Evolutionary conservation across 1,140 invertebrate genomes (phyloP), one percentile per base, ranked within the genome.

Genomic region (Lithobius niger): DNA sequence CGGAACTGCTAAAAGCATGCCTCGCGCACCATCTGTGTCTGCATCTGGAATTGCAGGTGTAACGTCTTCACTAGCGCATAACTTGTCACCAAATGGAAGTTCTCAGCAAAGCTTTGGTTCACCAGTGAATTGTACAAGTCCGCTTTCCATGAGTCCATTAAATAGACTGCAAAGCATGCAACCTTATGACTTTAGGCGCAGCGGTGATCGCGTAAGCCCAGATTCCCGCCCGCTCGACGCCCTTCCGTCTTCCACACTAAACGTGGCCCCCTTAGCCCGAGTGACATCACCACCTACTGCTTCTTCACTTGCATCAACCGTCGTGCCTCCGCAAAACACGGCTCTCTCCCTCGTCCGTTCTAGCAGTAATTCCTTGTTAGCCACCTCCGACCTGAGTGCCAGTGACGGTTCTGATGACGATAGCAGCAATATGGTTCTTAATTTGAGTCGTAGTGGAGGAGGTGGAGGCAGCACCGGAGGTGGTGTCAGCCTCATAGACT

Each of bases 111-210:
- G 64, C 62, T 21, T 60, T 25, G 47, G 52, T 31, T 56, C 61
- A 22, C 60, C 62, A 62, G 28, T 65, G 58, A 36, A 61, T 63
- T 43, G 58, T 55, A 63, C 65, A 22, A 71, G 66, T 54, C 70
- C 71, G 3, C 54, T 67, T 19, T 61, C 66, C 6, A 62, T 63
- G 2, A 89, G 88, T 3, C 87, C 91, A 1, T 73, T 95, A 27
- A 92, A 86, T 68, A 79, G 88, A 63, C 72, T 95, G 22, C 88
- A 94, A 71, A 93, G 82, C 62, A 94, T 96, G 90, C 88, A 94
- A 67, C 90, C 90, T 1, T 93, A 92, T 68, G 90, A 94, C 67
- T 94, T 88, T 66, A 79, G 88, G 19, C 87, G 89, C 65, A n/a
- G n/a, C n/a, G n/a, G n/a, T 75, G 86, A 42, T 76, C 78, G 24